phyloP scores from a whole-genome alignment of 2,888 invertebrate species.

The Oscheius myriophilus region DNA sequence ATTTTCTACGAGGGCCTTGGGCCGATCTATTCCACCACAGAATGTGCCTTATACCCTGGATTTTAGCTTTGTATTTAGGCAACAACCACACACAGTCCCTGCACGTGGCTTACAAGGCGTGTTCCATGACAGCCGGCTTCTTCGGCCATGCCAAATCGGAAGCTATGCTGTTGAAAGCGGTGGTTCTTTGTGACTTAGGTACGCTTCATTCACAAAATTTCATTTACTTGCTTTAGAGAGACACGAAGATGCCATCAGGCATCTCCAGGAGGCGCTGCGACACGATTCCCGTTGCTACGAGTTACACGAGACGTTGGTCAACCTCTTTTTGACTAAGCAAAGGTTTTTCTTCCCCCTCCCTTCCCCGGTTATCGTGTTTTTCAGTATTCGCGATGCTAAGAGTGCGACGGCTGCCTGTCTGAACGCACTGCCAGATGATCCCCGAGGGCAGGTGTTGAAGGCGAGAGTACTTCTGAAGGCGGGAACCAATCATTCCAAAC shows the following conservation, averaged over 20 bases:
- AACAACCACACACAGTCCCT: background rate
- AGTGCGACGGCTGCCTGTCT: background rate
- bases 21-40: too few species aligned
- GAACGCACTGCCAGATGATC: conserved; percentile 1
- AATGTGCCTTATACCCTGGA: too few species aligned
- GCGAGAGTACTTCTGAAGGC: conserved; percentile 5
- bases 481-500: background rate
- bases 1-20: too few species aligned
- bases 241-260: conserved; percentile 1
- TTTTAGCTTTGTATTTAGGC: too few species aligned
- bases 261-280: background rate
- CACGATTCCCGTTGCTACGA: conserved; percentile 5
- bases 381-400: conserved; percentile 16
- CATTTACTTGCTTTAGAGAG: background rate
- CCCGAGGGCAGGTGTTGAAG: background rate
- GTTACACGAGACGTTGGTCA: background rate
- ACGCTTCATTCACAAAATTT: background rate
- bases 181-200: conserved; percentile 13
- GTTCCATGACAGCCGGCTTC: conserved; percentile 2
- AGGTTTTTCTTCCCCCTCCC: background rate
- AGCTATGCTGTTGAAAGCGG: conserved; percentile 21
- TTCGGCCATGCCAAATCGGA: conserved; percentile 1
- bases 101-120: conserved; percentile 20
- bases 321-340: background rate
- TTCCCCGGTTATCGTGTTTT: background rate